Conservation (phyloP, 2,113 vertebrate genomes). For the Amphilophus citrinellus region DNA sequence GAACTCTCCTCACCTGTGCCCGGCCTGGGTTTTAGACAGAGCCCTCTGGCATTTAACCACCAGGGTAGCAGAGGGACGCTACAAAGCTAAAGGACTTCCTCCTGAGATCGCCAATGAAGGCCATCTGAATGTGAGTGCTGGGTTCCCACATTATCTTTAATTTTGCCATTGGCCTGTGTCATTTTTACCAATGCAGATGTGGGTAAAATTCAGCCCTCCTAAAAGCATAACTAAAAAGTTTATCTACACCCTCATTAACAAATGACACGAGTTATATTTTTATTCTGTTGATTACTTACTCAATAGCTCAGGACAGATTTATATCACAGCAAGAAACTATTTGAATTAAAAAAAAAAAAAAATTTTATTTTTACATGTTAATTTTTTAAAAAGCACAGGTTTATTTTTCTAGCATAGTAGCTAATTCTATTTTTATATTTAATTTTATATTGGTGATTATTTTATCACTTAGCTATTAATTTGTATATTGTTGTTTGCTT, state of each 20-base stretch:
- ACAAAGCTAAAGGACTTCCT: constrained; percentile 65
- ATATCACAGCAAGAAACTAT: neutral
- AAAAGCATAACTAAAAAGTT: fast-evolving
- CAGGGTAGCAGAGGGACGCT: constrained; percentile 59
- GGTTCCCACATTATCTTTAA: fast-evolving
- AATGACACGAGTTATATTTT: neutral
- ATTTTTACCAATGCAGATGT: neutral
- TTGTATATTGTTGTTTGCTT: neutral
- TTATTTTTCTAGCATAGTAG: neutral
- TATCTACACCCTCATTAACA: neutral
- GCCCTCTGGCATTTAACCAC: constrained; percentile 71
- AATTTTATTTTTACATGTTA: too few relatives aligned
- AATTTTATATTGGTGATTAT: neutral
- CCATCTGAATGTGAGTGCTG: constrained; percentile 66
- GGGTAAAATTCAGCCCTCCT: too few relatives aligned
- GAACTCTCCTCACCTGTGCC: constrained; percentile 73
- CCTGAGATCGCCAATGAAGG: constrained; percentile 59
- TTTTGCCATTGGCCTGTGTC: neutral
- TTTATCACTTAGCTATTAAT: fast-evolving
- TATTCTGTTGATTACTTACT: fast-evolving
- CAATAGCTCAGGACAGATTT: neutral
- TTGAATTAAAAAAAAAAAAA: too few relatives aligned
- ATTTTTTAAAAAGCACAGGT: too few relatives aligned
- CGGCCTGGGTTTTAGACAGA: constrained; percentile 76
- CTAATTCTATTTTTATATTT: neutral